Percentiles rank a stretch among this genome's conserved stretches.
Evolutionary conservation across 2,113 vertebrate genomes (phyloP).

Genomic region (Poicephalus gulielmi): DNA sequence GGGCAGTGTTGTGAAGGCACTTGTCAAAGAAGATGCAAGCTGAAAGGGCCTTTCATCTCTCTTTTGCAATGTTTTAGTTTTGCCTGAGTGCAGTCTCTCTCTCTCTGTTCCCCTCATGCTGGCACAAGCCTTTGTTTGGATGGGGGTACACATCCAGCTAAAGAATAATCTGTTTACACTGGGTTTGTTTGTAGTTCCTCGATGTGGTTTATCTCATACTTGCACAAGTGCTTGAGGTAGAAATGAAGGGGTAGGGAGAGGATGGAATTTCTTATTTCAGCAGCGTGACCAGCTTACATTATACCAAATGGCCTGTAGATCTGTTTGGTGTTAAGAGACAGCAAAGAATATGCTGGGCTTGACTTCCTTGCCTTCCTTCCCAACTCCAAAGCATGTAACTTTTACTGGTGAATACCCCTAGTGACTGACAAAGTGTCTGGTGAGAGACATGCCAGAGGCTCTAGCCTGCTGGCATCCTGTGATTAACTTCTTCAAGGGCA

Average conservation of each 20-base stretch:
- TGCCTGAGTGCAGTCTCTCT: background rate
- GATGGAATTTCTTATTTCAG: background rate
- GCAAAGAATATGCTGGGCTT: fast-evolving
- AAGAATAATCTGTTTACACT: background rate
- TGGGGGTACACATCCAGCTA: background rate
- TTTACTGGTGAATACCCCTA: background rate
- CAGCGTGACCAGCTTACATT: background rate
- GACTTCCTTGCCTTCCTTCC: background rate
- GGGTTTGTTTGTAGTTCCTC: background rate
- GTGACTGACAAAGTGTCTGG: background rate
- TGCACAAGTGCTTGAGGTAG: background rate
- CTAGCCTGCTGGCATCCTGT: background rate
- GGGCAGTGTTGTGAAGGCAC: background rate
- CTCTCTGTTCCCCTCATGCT: background rate
- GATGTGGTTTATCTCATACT: background rate
- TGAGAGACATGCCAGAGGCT: background rate
- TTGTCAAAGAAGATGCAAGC: background rate
- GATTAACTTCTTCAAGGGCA: background rate
- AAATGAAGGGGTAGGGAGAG: background rate
- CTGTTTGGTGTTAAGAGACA: background rate
- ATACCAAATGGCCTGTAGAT: background rate
- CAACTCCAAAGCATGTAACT: background rate
- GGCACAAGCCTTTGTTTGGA: background rate
- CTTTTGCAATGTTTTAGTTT: background rate
- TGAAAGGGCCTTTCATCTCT: background rate